Conservation (phyloP, 2,888 invertebrate genomes). For the Eupithecia abbreviata region DNA sequence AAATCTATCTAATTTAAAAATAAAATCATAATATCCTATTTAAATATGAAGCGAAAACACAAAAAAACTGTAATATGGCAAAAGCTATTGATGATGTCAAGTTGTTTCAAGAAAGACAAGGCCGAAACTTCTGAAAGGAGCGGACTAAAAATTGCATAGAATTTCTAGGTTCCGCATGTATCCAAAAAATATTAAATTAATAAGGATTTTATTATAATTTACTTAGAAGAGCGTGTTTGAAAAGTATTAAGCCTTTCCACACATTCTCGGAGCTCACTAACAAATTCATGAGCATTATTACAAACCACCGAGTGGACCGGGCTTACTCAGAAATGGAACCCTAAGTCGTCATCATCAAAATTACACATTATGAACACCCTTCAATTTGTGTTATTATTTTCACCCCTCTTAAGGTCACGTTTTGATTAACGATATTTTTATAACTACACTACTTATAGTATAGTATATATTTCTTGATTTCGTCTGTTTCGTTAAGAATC, state of each 20-base stretch:
- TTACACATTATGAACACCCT: conserved; percentile 43
- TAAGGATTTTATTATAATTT: background rate
- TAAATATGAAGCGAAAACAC: no score
- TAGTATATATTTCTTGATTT: background rate
- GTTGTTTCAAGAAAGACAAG: no score
- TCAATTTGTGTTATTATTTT: conserved; percentile 37
- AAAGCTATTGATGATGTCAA: no score
- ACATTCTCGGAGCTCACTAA: background rate
- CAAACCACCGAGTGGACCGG: conserved; percentile 17
- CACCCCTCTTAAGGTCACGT: conserved; percentile 31
- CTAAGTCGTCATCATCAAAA: conserved; percentile 41
- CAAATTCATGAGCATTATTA: conserved; percentile 24
- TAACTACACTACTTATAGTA: no score
- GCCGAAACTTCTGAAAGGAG: background rate
- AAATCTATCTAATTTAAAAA: no score
- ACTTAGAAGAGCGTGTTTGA: conserved; percentile 1
- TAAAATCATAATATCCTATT: no score
- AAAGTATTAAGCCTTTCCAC: conserved; percentile 1
- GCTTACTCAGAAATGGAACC: conserved; percentile 31
- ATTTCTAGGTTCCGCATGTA: background rate
- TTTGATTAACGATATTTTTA: conserved; percentile 10
- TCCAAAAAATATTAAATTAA: background rate
- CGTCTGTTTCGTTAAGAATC: no score
- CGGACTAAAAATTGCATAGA: background rate
- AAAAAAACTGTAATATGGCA: no score